A percentile compares a stretch with the other conserved stretches of the same genome.
phyloP scores from a whole-genome alignment of 2,888 invertebrate species.

The Odontocolon sp. region DNA sequence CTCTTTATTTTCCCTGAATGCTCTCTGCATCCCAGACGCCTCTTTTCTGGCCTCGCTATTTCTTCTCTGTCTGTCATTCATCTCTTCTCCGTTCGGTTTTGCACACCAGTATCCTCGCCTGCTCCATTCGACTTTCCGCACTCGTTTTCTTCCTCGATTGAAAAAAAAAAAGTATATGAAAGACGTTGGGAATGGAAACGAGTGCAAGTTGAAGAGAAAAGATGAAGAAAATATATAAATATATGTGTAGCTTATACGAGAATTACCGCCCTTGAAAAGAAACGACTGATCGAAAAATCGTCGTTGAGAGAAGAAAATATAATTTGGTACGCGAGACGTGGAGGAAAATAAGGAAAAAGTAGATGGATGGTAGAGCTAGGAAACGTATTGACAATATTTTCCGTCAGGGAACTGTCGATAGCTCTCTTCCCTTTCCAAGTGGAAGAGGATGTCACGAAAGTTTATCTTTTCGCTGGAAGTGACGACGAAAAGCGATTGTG shows the following conservation, averaged over 20 bases:
- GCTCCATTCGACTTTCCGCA: too few relatives aligned
- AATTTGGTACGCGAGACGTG: conserved; percentile 30
- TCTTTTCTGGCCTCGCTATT: conserved; percentile 27
- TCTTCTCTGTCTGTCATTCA: conserved; percentile 57
- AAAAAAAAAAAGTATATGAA: conserved; percentile 32
- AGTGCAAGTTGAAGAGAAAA: background rate
- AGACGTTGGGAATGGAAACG: conserved; percentile 39
- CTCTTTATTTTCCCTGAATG: conserved; percentile 47
- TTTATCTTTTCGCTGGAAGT: conserved; percentile 18
- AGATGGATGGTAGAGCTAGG: background rate
- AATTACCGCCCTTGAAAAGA: conserved; percentile 37
- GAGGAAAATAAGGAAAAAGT: background rate
- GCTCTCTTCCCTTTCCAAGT: background rate
- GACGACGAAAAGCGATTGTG: conserved; percentile 8
- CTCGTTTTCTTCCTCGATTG: conserved; percentile 19
- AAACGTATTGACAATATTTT: conserved; percentile 45
- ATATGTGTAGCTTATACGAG: conserved; percentile 12
- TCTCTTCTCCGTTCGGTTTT: conserved; percentile 50
- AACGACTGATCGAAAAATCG: conserved; percentile 38
- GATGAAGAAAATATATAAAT: conserved; percentile 13
- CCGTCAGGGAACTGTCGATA: conserved; percentile 26
- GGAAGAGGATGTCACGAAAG: conserved; percentile 44
- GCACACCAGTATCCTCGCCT: conserved; percentile 38
- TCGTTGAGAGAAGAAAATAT: conserved; percentile 33
- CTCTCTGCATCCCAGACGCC: conserved; percentile 25